Evolutionary conservation across 2,888 invertebrate genomes (phyloP).

Genomic region (Drosophila silvestris): DNA sequence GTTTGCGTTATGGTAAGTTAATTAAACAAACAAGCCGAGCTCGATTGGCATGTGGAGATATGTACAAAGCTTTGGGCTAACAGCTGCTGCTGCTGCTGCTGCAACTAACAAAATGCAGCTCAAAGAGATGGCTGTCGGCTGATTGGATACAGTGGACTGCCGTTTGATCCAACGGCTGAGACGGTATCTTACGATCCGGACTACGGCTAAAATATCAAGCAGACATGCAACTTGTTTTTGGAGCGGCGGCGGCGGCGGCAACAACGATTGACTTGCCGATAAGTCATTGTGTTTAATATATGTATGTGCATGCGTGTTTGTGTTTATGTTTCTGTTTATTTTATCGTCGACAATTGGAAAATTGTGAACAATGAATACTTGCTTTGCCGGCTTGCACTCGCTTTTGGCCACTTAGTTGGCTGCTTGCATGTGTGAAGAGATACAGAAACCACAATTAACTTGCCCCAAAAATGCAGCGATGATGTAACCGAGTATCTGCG

Average conservation of each 20-base stretch:
- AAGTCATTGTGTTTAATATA: conserved; percentile 35
- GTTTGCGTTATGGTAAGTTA: conserved; percentile 44
- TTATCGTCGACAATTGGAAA: conserved; percentile 77
- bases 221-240: conserved; percentile 69
- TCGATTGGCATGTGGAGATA: conserved; percentile 66
- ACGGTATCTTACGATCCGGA: conserved; percentile 56
- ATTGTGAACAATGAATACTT: conserved; percentile 75
- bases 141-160: conserved; percentile 45
- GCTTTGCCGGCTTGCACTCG: conserved; percentile 36
- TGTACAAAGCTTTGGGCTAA: conserved; percentile 46
- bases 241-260: conserved; percentile 26
- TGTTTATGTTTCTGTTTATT: conserved; percentile 29
- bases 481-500: conserved; percentile 50
- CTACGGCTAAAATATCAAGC: conserved; percentile 26
- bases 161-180: conserved; percentile 21
- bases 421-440: conserved; percentile 52
- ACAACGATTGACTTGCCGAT: conserved; percentile 65
- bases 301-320: conserved; percentile 23
- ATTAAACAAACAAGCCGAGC: conserved; percentile 66
- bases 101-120: conserved; percentile 33
- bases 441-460: conserved; percentile 15
- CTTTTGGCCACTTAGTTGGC: conserved; percentile 28
- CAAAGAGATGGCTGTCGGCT: conserved; percentile 65
- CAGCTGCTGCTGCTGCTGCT: conserved; percentile 11
- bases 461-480: conserved; percentile 35